Evolutionary conservation across 2,113 vertebrate genomes (phyloP).

Genomic region (Girardinichthys multiradiatus): DNA sequence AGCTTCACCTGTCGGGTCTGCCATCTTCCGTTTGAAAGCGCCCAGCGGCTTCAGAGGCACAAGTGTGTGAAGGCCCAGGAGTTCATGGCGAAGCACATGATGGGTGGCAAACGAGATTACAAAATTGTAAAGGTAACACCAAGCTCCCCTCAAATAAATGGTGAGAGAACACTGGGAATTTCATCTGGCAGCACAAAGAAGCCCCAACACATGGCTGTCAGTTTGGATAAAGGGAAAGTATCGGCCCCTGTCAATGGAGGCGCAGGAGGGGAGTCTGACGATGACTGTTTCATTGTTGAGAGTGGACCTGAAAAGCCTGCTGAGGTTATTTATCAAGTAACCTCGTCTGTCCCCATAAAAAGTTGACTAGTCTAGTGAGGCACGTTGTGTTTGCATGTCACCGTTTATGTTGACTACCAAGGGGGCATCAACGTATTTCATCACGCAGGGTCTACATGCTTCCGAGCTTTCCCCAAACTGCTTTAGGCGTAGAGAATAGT

Average conservation of each 20-base stretch:
- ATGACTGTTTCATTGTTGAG: constrained; percentile 78
- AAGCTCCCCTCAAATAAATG: constrained; percentile 44
- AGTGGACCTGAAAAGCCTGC: constrained; percentile 60
- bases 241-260: constrained; percentile 14
- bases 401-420: constrained; percentile 40
- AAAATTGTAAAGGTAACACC: constrained; percentile 19
- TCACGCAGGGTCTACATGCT: constrained; percentile 14
- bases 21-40: constrained; percentile 58
- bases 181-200: constrained; percentile 26
- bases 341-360: constrained; percentile 69
- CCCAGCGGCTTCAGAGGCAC: constrained; percentile 72
- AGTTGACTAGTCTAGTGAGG: constrained; percentile 42
- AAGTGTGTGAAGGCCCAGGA: constrained; percentile 67
- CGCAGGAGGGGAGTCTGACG: constrained; percentile 20
- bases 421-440: constrained; percentile 4
- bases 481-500: neutral
- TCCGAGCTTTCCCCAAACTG: constrained; percentile 19
- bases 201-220: constrained; percentile 12
- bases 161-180: constrained; percentile 17
- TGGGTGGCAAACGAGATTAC: constrained; percentile 26
- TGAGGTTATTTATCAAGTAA: constrained; percentile 71
- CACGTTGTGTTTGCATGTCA: constrained; percentile 29
- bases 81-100: constrained; percentile 60
- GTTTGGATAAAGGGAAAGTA: constrained; percentile 28
- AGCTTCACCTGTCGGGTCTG: constrained; percentile 65